Evolutionary conservation across 23 tunicate species (phyloP), one percentile per base, ranked within the genome.

Genomic region (Trididemnum nubilum): DNA sequence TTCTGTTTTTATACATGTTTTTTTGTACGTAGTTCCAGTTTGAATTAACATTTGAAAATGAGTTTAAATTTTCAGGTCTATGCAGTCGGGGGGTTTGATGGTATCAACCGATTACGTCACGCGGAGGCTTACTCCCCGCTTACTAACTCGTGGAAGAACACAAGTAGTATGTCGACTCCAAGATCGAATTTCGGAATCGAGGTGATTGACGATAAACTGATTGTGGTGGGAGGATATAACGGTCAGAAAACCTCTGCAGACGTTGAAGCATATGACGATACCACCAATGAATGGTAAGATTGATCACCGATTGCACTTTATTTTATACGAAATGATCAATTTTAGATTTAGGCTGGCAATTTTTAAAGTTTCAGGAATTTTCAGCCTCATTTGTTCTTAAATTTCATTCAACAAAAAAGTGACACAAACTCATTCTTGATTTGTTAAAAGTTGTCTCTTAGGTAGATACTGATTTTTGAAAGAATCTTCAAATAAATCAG

Each of bases 221-320:
- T 94, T 0, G 99, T 85, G 7, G 99, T 89, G 5, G 99, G 99
- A n/a, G 99, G 99, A 0, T 94, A 88, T 76, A 94, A 94, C 81
- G 99, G 99, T 0, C 85, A 79, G 51, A 94, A 89, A 63, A 94
- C 99, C 4, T 81, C 99, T 0, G 77, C 90, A 15, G 91, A 89
- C 61, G 99, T 94, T 0, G 99, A 94, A 70, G 90, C 85, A 15
- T 94, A 89, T 51, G 99, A 94, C 34, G 95, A 82, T 58, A 64
- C 94, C 18, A 74, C 99, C 3, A 89, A 94, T 64, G 95, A 89
- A 72, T 94, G 99, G 99, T 93, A 18, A 77, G 67, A 12, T 7
- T 5, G 32, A 49, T 12, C 57, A 9, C 18, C 57, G 18, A 18
- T 49, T n/a, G n/a, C n/a, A n/a, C n/a, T n/a, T n/a, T n/a, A n/a